Evolutionary conservation across 1,140 invertebrate species (phyloP).

Genomic region (Dinothrombium tinctorium): DNA sequence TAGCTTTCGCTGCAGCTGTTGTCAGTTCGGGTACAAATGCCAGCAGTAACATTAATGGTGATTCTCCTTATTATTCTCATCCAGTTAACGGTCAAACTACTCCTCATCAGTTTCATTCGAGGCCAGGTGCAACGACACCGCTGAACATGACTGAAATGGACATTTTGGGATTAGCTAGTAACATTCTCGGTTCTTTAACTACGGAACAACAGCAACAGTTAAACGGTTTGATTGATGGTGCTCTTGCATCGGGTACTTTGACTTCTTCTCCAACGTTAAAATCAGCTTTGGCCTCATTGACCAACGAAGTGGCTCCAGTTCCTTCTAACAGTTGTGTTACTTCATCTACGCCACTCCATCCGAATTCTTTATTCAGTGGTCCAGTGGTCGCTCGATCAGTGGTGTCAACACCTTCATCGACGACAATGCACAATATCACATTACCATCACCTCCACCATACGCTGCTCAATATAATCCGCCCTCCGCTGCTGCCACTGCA

Average conservation of each 20-base stretch:
- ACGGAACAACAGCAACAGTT: slow-evolving; percentile 7
- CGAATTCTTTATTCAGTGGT: too few relatives aligned
- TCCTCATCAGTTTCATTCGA: not conserved
- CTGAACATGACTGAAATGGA: slow-evolving; percentile 1
- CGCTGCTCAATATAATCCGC: too few relatives aligned
- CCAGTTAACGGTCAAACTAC: not conserved
- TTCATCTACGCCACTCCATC: too few relatives aligned
- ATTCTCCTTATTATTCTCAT: slow-evolving; percentile 4
- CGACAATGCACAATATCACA: too few relatives aligned
- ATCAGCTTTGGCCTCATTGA: slow-evolving; percentile 1
- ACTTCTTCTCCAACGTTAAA: slow-evolving; percentile 4
- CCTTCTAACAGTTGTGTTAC: too few relatives aligned
- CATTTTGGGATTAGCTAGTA: slow-evolving; percentile 2
- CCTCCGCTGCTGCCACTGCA: too few relatives aligned
- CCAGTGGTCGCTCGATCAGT: too few relatives aligned
- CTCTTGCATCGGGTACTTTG: slow-evolving; percentile 1
- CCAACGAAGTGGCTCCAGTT: too few relatives aligned
- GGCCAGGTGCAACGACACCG: not conserved
- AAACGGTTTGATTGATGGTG: slow-evolving; percentile 7
- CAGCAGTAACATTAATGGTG: slow-evolving; percentile 1
- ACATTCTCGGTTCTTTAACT: slow-evolving; percentile 2
- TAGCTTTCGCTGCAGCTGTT: not conserved
- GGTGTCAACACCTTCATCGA: too few relatives aligned
- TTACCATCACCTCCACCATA: too few relatives aligned
- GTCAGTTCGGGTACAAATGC: not conserved